Percentiles rank a stretch among this genome's conserved stretches.
Conservation (phyloP, 2,113 vertebrate species). For the Grantiella picta region DNA sequence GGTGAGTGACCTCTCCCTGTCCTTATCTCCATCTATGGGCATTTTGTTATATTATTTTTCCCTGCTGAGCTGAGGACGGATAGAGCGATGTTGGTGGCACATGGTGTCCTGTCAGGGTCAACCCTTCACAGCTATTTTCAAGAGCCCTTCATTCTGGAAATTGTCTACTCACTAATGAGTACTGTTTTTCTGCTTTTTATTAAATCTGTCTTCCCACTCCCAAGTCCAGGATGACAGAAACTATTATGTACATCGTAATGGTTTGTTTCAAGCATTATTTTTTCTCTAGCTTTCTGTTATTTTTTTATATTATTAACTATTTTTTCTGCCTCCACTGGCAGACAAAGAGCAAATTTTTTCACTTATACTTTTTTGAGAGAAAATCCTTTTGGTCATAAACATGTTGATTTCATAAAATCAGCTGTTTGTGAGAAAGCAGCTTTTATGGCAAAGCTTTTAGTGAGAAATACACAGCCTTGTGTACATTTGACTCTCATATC, state of each 20-base stretch:
- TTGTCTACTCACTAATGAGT: background rate
- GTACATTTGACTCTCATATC: background rate
- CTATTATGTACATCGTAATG: background rate
- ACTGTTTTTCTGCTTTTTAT: background rate
- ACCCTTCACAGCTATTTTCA: background rate
- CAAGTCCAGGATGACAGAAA: background rate
- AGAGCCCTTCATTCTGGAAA: background rate
- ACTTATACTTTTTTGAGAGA: background rate
- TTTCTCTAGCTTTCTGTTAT: background rate
- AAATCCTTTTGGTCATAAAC: background rate
- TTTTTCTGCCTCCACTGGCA: background rate
- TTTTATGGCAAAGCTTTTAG: background rate
- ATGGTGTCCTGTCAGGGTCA: background rate
- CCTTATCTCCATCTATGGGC: fast-evolving
- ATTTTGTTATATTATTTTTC: background rate
- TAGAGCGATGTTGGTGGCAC: background rate
- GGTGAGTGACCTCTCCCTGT: background rate
- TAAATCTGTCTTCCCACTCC: background rate
- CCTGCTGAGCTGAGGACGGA: background rate
- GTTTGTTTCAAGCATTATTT: background rate
- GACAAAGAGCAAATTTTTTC: background rate
- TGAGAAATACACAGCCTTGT: background rate
- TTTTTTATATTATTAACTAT: background rate
- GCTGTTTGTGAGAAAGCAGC: background rate
- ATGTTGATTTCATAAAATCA: background rate